These are phyloP conservation scores for Hemicentrotus pulcherrimus DNA, from an alignment of 35 echinoderm and acorn worm species.

Conservation along the genomic window DNA sequence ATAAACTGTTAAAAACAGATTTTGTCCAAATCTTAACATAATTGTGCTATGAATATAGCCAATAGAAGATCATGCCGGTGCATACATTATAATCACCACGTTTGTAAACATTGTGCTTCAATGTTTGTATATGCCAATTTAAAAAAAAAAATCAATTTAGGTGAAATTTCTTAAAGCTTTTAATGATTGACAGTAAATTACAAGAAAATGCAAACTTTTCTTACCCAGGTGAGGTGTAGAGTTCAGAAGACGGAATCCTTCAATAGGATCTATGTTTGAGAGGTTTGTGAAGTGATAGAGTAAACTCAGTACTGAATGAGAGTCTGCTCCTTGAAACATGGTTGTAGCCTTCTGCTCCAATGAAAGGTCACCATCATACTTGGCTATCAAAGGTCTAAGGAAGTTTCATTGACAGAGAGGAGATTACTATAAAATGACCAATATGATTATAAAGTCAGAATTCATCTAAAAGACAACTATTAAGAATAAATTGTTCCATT, in stretches of 20 bases:
- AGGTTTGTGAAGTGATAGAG: slow-evolving; percentile 70
- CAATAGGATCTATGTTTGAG: slow-evolving; percentile 61
- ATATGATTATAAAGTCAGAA: no score
- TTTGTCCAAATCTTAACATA: no score
- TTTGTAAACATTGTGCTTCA: no score
- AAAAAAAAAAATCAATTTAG: no score
- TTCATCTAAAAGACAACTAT: no score
- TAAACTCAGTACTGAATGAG: slow-evolving; percentile 74
- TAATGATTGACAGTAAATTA: not conserved
- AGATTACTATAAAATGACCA: not conserved
- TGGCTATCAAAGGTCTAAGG: slow-evolving; percentile 64
- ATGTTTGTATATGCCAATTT: no score
- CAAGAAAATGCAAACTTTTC: not conserved
- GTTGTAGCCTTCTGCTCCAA: slow-evolving; percentile 69
- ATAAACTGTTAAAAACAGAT: no score
- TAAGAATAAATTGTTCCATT: no score
- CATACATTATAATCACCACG: no score
- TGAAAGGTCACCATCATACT: slow-evolving; percentile 50
- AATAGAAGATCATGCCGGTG: no score
- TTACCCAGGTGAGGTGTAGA: slow-evolving; percentile 69
- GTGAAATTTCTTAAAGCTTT: no score
- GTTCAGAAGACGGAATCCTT: slow-evolving; percentile 73
- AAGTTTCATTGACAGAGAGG: not conserved
- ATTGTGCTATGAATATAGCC: no score
- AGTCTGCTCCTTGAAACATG: slow-evolving; percentile 81